phyloP scores from a whole-genome alignment of 1,140 invertebrate species.

The Drosophila nigrodunni region DNA sequence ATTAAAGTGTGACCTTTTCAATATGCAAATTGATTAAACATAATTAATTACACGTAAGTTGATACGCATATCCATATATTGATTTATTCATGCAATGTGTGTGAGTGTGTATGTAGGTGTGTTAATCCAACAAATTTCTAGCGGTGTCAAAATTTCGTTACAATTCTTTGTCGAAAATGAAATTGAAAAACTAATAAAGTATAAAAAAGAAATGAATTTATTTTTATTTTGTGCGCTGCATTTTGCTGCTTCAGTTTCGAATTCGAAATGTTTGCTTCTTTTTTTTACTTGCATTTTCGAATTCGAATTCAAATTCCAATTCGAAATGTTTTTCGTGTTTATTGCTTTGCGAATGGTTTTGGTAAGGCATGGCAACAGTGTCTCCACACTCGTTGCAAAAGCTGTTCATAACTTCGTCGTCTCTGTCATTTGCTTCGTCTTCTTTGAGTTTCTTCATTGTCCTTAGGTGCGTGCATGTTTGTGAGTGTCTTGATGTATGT shows the following conservation, averaged over 20 bases:
- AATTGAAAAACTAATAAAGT: neutral
- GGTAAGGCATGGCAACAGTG: conserved; percentile 1
- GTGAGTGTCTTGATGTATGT: neutral
- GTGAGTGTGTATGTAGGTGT: conserved; percentile 1
- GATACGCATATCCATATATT: conserved; percentile 12
- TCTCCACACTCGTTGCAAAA: neutral
- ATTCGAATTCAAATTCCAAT: neutral
- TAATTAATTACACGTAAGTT: conserved; percentile 30
- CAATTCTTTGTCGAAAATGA: conserved; percentile 2
- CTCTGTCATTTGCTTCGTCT: neutral
- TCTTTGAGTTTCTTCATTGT: neutral
- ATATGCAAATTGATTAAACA: conserved; percentile 23
- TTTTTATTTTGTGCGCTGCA: neutral
- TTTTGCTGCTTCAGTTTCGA: no score
- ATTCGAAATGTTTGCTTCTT: neutral
- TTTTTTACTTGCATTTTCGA: neutral
- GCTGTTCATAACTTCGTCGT: neutral
- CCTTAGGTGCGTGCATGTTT: neutral
- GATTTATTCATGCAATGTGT: conserved; percentile 20
- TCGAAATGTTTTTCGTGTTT: neutral
- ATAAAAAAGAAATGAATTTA: no score
- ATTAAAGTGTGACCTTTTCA: conserved; percentile 13
- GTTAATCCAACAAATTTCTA: neutral
- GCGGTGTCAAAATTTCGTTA: neutral
- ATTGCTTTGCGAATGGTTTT: conserved; percentile 26